phyloP scores from a whole-genome alignment of 2,888 invertebrate genomes.

The Mechanitis mazaeus region DNA sequence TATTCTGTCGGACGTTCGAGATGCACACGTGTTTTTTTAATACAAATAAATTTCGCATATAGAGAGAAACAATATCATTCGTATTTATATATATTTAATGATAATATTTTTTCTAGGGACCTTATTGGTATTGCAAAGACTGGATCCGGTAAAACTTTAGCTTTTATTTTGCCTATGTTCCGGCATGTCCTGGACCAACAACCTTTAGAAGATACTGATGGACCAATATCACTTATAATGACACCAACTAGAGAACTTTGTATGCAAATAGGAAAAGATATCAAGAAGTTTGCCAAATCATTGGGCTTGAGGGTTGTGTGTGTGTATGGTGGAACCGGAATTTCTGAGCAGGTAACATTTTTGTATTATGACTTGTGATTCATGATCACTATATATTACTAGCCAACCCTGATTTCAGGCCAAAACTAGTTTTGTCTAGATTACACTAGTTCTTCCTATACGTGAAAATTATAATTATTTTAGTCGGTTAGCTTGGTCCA shows the following conservation, averaged over 20 bases:
- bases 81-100: background rate
- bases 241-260: conserved; percentile 98
- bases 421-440: too few relatives aligned
- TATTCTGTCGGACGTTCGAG: too few relatives aligned
- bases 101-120: conserved; percentile 73
- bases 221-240: conserved; percentile 98
- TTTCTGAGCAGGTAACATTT: conserved; percentile 84
- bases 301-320: conserved; percentile 92
- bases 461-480: too few relatives aligned
- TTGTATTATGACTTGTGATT: too few relatives aligned
- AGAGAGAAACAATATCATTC: too few relatives aligned
- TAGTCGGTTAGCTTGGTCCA: too few relatives aligned
- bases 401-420: too few relatives aligned
- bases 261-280: conserved; percentile 99
- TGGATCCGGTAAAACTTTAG: conserved; percentile 98
- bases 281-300: conserved; percentile 94
- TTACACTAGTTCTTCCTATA: too few relatives aligned
- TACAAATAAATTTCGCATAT: too few relatives aligned
- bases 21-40: too few relatives aligned
- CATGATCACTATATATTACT: too few relatives aligned
- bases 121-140: conserved; percentile 99
- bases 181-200: conserved; percentile 96
- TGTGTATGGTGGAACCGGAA: conserved; percentile 99
- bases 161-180: conserved; percentile 98
- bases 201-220: conserved; percentile 95